A percentile compares a stretch with the other conserved stretches of the same genome.
Evolutionary conservation across 2,113 vertebrate species (phyloP).

Genomic region (Misgurnus mizolepis): DNA sequence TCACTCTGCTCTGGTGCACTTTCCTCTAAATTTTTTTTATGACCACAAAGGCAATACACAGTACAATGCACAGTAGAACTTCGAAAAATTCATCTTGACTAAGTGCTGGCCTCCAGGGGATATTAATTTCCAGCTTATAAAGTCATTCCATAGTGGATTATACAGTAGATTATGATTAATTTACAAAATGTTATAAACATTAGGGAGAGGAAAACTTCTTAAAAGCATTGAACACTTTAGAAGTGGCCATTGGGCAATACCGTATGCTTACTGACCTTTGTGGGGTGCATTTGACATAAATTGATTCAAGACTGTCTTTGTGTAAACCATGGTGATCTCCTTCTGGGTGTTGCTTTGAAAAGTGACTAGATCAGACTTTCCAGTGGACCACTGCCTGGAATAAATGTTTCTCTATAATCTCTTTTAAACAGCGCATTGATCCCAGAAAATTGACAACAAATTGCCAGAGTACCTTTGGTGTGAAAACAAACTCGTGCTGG

Average conservation of each 20-base stretch:
- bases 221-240: background rate
- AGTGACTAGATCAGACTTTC: constrained; percentile 1
- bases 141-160: background rate
- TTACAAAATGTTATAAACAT: background rate
- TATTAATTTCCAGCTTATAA: background rate
- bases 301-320: constrained; percentile 1
- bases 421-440: background rate
- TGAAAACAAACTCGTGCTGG: too few species aligned
- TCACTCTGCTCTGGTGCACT: background rate
- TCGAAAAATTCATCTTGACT: background rate
- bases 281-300: constrained; percentile 28
- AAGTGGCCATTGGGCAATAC: too few species aligned
- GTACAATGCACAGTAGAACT: background rate
- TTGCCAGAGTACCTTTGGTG: constrained; percentile 12
- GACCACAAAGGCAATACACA: background rate
- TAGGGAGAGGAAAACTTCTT: background rate
- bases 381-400: constrained; percentile 11
- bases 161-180: background rate
- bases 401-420: background rate
- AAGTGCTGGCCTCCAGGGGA: background rate
- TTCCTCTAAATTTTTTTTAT: background rate
- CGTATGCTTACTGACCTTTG: constrained; percentile 1
- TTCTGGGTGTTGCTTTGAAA: constrained; percentile 44
- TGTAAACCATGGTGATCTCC: constrained; percentile 6
- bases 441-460: too few species aligned